Evolutionary conservation across 2,888 invertebrate species (phyloP), one percentile per base, ranked within the genome.

Genomic region (Tipula unca): DNA sequence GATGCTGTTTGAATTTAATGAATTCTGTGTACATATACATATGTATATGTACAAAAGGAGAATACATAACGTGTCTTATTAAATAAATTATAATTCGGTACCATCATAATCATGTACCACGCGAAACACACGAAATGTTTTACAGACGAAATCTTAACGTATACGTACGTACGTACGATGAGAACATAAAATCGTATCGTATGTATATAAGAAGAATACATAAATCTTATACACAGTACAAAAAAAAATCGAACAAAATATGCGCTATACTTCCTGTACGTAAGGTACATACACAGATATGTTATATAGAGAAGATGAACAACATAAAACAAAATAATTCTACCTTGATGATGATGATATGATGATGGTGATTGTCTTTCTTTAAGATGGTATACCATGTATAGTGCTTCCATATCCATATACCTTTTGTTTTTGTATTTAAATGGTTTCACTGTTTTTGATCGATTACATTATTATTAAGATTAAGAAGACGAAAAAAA

Each of bases 381-480:
- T 10, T 69, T 69, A 69, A 69, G 25, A 48, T 17, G 48, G 48
- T 48, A 48, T 39, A 39, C 48, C 3, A 17, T 17, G 4, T 39
- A 17, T 69, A 69, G 69, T 25, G 69, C 69, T 69, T 69, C 69
- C 69, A 69, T 25, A 69, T 69, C 8, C 17, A n/a, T n/a, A n/a
- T n/a, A n/a, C n/a, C n/a, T 48, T 69, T 69, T 69, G 69, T 69
- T 69, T 25, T 69, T 69, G 69, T 69, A 69, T 69, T 69, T 69
- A 69, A 69, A 69, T 69, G 69, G 25, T 69, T 69, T 69, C 69
- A 69, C 69, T 69, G 69, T 69, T 69, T 69, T 69, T 69, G 69
- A 69, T 69, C 69, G 69, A 69, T 69, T 69, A 69, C 69, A 69
- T 69, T 69, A 69, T 69, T 69, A 69, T 69, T 69, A 69, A 69